Conservation (phyloP, 2,888 invertebrate genomes). For the Axea sp. region DNA sequence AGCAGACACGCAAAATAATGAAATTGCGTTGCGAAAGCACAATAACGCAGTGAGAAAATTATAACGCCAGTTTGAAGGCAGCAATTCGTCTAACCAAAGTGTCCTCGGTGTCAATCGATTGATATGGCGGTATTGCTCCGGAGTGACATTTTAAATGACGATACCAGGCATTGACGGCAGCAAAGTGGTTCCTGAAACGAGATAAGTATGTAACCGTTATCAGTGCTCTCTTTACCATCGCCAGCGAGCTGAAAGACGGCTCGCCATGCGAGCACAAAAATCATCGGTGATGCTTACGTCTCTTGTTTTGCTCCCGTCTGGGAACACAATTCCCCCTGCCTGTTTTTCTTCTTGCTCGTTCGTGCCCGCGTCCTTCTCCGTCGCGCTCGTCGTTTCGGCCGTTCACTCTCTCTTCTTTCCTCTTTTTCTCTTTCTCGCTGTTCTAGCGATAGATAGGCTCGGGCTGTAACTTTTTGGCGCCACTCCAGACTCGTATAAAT, state of each 20-base stretch:
- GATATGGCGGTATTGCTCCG: slow-evolving; percentile 40
- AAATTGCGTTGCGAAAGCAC: slow-evolving; percentile 30
- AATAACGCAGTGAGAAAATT: slow-evolving; percentile 39
- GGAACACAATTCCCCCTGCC: slow-evolving; percentile 7
- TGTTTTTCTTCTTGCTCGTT: too few species aligned
- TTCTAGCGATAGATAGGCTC: slow-evolving; percentile 74
- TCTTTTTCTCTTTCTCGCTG: slow-evolving; percentile 50
- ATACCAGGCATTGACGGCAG: slow-evolving; percentile 22
- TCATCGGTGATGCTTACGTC: slow-evolving; percentile 1
- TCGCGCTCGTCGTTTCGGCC: neutral
- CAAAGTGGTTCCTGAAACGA: slow-evolving; percentile 29
- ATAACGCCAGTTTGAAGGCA: slow-evolving; percentile 48
- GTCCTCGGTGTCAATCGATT: slow-evolving; percentile 58
- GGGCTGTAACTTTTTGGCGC: slow-evolving; percentile 77
- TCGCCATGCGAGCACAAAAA: slow-evolving; percentile 20
- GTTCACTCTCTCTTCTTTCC: neutral
- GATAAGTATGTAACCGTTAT: slow-evolving; percentile 30
- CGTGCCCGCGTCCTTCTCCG: slow-evolving; percentile 2
- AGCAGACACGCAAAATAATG: slow-evolving; percentile 11
- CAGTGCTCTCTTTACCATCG: slow-evolving; percentile 21
- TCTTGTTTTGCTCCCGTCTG: slow-evolving; percentile 40
- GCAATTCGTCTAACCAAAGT: slow-evolving; percentile 56
- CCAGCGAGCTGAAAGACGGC: slow-evolving; percentile 3
- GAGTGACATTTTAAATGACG: slow-evolving; percentile 52
- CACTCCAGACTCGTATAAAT: slow-evolving; percentile 78